A percentile compares a stretch with the other conserved stretches of the same genome.
Conservation (phyloP, 2,888 invertebrate genomes). For the Ormyrus nitidulus region DNA sequence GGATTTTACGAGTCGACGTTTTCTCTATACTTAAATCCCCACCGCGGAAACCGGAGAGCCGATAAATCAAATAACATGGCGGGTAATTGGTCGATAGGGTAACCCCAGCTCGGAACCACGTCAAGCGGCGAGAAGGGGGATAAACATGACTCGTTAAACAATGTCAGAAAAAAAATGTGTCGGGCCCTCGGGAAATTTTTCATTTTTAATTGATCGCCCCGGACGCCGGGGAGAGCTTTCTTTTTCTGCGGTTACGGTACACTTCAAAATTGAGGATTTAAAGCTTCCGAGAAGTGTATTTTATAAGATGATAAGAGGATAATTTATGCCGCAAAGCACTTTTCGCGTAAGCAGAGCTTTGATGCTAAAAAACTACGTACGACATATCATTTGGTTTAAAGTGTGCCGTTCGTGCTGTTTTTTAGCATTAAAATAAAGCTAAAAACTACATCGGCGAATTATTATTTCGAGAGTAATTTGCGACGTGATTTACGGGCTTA, state of each 20-base stretch:
- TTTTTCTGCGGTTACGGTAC: background rate
- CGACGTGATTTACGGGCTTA: too few species aligned
- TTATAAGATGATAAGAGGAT: too few species aligned
- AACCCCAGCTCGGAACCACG: slow-evolving; percentile 56
- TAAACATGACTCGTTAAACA: slow-evolving; percentile 56
- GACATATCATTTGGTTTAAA: too few species aligned
- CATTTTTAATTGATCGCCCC: slow-evolving; percentile 34
- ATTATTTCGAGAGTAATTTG: too few species aligned
- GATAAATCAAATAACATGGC: slow-evolving; percentile 61
- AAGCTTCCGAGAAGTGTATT: too few species aligned
- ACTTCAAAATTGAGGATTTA: too few species aligned
- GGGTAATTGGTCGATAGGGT: slow-evolving; percentile 62
- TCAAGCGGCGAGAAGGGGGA: slow-evolving; percentile 58
- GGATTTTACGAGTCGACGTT: slow-evolving; percentile 46
- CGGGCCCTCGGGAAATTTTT: slow-evolving; percentile 27
- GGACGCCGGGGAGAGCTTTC: background rate
- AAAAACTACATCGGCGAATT: too few species aligned
- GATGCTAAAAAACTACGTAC: background rate
- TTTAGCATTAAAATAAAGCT: too few species aligned
- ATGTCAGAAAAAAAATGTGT: slow-evolving; percentile 27
- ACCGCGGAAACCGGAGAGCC: slow-evolving; percentile 53
- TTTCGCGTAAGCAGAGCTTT: background rate
- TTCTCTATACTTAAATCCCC: background rate
- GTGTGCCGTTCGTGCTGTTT: too few species aligned
- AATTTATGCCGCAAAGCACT: too few species aligned